phyloP scores from a whole-genome alignment of 2,888 invertebrate genomes.

The Thereva nobilitata region DNA sequence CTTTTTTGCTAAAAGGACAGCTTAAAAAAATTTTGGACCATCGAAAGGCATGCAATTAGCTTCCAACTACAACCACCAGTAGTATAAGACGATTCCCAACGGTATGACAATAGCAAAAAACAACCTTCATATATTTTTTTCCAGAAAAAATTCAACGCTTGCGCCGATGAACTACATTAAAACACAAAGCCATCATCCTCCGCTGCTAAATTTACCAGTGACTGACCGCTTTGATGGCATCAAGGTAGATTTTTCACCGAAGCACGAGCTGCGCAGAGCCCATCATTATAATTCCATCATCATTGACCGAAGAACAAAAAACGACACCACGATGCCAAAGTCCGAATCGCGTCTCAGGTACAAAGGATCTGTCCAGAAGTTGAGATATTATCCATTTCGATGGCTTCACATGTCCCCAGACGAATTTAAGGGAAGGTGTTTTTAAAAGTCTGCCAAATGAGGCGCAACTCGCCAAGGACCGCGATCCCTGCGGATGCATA shows the following conservation, averaged over 20 bases:
- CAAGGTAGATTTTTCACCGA: constrained; percentile 27
- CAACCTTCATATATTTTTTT: too few relatives aligned
- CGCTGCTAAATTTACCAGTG: too few relatives aligned
- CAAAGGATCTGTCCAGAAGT: constrained; percentile 18
- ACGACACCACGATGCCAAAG: constrained; percentile 18
- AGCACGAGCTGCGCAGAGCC: constrained; percentile 31
- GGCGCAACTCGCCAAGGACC: constrained; percentile 10
- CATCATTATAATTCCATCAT: constrained; percentile 42
- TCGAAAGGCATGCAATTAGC: too few relatives aligned
- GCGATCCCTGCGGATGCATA: not conserved
- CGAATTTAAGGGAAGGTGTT: not conserved
- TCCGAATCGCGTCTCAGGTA: constrained; percentile 11
- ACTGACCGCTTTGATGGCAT: constrained; percentile 16
- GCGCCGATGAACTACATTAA: too few relatives aligned
- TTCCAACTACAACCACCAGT: too few relatives aligned
- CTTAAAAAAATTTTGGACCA: too few relatives aligned
- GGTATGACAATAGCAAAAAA: too few relatives aligned
- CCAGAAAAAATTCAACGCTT: too few relatives aligned
- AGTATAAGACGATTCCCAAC: too few relatives aligned
- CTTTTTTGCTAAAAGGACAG: too few relatives aligned
- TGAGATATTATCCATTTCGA: constrained; percentile 21
- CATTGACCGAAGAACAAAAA: constrained; percentile 19
- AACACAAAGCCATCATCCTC: too few relatives aligned
- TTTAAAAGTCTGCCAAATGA: constrained; percentile 9
- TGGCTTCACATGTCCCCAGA: not conserved